phyloP scores from a whole-genome alignment of 30 jellyfish, hydroid and myxozoan genomes.

The Cassiopea andromeda region DNA sequence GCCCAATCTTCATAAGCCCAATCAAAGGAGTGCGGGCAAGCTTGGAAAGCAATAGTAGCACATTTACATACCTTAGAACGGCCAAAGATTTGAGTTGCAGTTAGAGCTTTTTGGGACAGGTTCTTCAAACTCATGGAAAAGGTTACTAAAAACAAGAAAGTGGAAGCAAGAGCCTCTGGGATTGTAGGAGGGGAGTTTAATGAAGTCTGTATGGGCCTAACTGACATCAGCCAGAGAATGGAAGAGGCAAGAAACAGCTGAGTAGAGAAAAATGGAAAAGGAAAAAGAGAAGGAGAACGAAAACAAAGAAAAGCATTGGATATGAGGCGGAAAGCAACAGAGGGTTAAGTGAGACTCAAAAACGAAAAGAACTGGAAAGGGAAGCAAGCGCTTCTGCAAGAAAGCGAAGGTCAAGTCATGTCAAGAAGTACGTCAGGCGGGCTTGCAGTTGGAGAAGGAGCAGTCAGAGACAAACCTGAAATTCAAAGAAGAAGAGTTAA shows the following conservation, averaged over 20 bases:
- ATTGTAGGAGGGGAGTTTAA: slow-evolving; percentile 27
- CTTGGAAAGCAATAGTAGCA: no score
- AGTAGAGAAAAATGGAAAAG: not conserved
- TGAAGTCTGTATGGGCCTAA: slow-evolving; percentile 38
- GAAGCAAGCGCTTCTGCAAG: slow-evolving; percentile 36
- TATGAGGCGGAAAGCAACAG: slow-evolving; percentile 22
- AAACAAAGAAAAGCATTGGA: slow-evolving; percentile 6
- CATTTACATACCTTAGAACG: no score
- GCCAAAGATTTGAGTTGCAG: no score
- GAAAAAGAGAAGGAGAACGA: slow-evolving; percentile 20
- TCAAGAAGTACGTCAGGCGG: slow-evolving; percentile 24
- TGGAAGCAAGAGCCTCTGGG: not conserved
- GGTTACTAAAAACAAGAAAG: no score
- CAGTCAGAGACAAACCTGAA: slow-evolving; percentile 6
- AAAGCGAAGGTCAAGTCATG: slow-evolving; percentile 32
- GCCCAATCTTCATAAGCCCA: no score
- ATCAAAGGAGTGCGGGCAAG: no score
- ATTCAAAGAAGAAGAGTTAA: slow-evolving; percentile 43
- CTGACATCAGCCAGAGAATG: slow-evolving; percentile 24
- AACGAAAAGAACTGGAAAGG: slow-evolving; percentile 46
- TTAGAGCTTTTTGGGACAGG: no score
- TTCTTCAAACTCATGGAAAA: no score
- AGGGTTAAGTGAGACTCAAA: slow-evolving; percentile 35
- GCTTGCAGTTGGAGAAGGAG: slow-evolving; percentile 36
- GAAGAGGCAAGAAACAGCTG: slow-evolving; percentile 7